Evolutionary conservation across 2,797 vertebrate species (phyloP), one percentile per base, ranked within the genome.

Genomic region (Xyrichtys novacula): DNA sequence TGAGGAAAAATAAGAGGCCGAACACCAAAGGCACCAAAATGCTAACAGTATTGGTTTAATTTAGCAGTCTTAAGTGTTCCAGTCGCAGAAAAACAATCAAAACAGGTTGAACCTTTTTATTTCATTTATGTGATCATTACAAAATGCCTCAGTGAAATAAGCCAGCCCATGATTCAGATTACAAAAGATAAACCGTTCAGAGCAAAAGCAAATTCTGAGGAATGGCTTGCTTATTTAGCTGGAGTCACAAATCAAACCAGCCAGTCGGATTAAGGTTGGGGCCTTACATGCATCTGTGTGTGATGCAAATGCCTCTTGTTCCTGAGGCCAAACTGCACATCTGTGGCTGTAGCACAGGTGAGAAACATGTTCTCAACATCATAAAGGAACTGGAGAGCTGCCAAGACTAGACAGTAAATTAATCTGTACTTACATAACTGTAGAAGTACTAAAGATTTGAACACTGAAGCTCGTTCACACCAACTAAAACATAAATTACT

Each of bases 1-100:
- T 8, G 61, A 17, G 20, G 16, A 20, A 64, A 67, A 74, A 68
- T 46, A 74, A 68, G 52, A 48, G 4, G 6, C 29, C 29, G 6
- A n/a, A 19, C 15, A 31, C 19, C 14, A 16, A 25, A 62, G 11
- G 8, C 23, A 38, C 20, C 5, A 4, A n/a, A 48, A 36, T 19
- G 12, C 3, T 7, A 3, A 31, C 4, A 19, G 22, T 42, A 3
- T 32, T 66, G 17, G 50, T 73, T 38, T 47, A 15, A 43, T 59
- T n/a, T 14, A 1, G 7, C 16, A 29, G 1, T 48, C 8, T 46
- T 48, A 39, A 3, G 7, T 49, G 16, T 40, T 53, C 10, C 28
- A 7, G 44, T 46, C 26, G 22, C 31, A 20, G 20, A 57, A n/a
- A 46, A 12, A 12, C 23, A 66, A 49, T 7, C 11, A 19, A 25